Evolutionary conservation across 2,113 vertebrate species (phyloP).

Genomic region (Clarias macrocephalus): DNA sequence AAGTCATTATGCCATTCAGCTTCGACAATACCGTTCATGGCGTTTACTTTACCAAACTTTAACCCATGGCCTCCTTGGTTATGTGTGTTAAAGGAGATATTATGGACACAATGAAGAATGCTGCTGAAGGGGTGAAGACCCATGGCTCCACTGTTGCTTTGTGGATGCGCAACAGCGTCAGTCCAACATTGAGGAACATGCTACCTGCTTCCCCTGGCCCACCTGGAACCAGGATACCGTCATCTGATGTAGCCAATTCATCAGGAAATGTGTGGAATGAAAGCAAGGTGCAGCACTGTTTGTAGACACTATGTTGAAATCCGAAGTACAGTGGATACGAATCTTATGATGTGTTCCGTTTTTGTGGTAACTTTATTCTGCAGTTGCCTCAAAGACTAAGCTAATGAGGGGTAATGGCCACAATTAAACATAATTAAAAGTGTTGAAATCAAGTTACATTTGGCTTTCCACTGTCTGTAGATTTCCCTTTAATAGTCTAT

Average conservation of each 20-base stretch:
- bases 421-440: neutral
- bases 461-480: neutral
- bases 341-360: neutral
- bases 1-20: conserved; percentile 9
- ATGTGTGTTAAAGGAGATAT: conserved; percentile 65
- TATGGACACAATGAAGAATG: conserved; percentile 69
- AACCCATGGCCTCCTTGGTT: neutral
- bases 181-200: conserved; percentile 64
- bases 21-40: neutral
- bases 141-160: conserved; percentile 68
- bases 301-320: too few species aligned
- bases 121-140: conserved; percentile 72
- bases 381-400: neutral
- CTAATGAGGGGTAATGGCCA: neutral
- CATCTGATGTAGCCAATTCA: conserved; percentile 56
- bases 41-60: neutral
- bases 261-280: conserved; percentile 49
- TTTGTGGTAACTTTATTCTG: neutral
- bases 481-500: neutral
- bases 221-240: conserved; percentile 22
- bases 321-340: neutral
- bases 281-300: conserved; percentile 52
- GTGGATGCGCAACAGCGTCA: conserved; percentile 72
- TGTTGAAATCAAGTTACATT: neutral
- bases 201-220: conserved; percentile 61